These are phyloP conservation scores for Heliconius charithonia DNA, from an alignment of 2,888 invertebrate genomes.

Conservation along the genomic window DNA sequence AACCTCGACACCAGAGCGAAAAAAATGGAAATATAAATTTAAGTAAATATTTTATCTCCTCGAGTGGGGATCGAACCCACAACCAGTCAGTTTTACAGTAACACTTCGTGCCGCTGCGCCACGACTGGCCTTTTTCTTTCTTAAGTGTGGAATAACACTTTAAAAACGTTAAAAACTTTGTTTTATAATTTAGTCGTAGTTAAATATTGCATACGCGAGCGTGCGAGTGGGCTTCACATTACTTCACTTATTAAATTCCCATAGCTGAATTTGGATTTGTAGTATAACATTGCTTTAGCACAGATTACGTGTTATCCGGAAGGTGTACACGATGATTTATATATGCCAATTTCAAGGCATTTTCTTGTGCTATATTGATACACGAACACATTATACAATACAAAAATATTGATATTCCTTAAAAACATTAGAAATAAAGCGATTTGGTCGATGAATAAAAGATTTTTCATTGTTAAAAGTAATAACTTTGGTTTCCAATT, in stretches of 20 bases:
- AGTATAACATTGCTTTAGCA: slow-evolving; percentile 63
- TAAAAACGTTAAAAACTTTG: slow-evolving; percentile 3
- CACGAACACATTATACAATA: background rate
- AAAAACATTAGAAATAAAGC: no score
- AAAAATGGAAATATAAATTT: no score
- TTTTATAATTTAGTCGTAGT: slow-evolving; percentile 35
- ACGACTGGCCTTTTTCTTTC: no score
- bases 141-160: background rate
- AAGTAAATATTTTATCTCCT: no score
- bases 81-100: no score
- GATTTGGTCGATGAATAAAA: background rate
- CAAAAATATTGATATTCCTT: no score
- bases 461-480: no score
- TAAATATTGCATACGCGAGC: slow-evolving; percentile 42
- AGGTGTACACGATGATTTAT: background rate
- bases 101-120: no score
- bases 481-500: no score
- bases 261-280: slow-evolving; percentile 80
- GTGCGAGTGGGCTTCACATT: slow-evolving; percentile 35
- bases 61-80: no score
- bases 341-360: background rate
- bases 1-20: no score
- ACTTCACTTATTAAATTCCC: slow-evolving; percentile 66
- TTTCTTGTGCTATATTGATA: background rate
- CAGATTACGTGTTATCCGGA: slow-evolving; percentile 13